Base-by-base conservation (phyloP, 2,113 vertebrate species). In the Chionomys nivalis region DNA sequence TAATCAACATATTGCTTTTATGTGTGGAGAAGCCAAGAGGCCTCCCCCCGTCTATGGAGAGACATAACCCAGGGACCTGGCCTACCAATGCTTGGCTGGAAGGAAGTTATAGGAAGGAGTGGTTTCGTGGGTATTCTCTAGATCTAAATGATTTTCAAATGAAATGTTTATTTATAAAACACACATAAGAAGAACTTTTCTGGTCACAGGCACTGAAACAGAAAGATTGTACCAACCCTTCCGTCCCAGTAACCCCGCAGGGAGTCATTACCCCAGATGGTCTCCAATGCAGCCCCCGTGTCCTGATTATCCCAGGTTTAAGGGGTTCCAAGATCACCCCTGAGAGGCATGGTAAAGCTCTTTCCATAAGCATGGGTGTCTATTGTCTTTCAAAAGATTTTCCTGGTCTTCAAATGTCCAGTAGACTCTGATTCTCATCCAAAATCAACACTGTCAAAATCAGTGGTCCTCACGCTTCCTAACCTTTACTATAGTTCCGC, bases 111-210 rank as follows among this genome's bases (percentile, higher is more conserved):
- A 94, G 66, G 72, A 58, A 95, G 65, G 49, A 26, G 49, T 68
- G 24, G 24, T 73, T 94, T 76, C 33, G 23, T 70, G 39, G n/a
- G 58, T 21, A 24, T 42, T 77, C 85, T 65, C 58, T 78, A 96
- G 81, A 75, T 24, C 8, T 49, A 44, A 24, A 63, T 39, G 61
- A 16, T 42, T 76, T 61, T 68, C 39, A 91, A 58, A 92, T 72
- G 31, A 94, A 87, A 47, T 78, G 70, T 83, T 61, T 65, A 49
- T 86, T 83, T n/a, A 6, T 39, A 83, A 87, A 98, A 92, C 11
- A 92, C 87, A 82, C n/a, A 31, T 4, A 87, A 89, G 44, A 24
- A 65, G 42, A 81, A 13, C 17, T 44, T 88, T 86, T 89, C 28
- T 86, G 55, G 24, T 78, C 94, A 58, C 33, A 83, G 75, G 17